Percentiles rank a stretch among this genome's conserved stretches.
Conservation (phyloP, 2,888 invertebrate species). For the Amorpha juglandis region DNA sequence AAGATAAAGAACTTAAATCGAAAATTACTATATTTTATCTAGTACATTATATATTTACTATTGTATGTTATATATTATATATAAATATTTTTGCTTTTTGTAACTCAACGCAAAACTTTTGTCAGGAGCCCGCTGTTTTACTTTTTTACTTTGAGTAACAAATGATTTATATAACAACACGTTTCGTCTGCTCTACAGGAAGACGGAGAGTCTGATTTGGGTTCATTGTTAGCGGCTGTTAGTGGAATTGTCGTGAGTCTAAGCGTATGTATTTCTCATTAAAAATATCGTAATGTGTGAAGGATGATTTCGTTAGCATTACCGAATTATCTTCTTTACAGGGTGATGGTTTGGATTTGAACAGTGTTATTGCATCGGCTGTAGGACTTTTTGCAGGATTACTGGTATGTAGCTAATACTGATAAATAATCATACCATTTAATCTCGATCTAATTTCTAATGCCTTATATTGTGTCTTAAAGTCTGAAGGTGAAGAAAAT, state of each 20-base stretch:
- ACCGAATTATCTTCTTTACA: conserved; percentile 44
- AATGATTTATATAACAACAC: neutral
- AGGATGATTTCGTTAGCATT: neutral
- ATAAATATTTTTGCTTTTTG: too few species aligned
- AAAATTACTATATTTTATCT: too few species aligned
- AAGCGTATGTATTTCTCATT: conserved; percentile 65
- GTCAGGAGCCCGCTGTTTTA: neutral
- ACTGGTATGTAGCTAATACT: conserved; percentile 57
- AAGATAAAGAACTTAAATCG: too few species aligned
- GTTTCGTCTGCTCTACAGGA: conserved; percentile 51
- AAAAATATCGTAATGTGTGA: neutral
- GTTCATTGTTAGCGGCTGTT: conserved; percentile 72
- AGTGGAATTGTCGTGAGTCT: conserved; percentile 74
- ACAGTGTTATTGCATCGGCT: conserved; percentile 70
- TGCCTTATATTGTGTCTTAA: conserved; percentile 33
- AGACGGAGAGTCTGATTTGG: conserved; percentile 77
- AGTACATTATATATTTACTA: too few species aligned
- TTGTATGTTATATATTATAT: too few species aligned
- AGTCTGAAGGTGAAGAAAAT: conserved; percentile 77
- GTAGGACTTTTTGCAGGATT: conserved; percentile 76
- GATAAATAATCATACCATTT: neutral
- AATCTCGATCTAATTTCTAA: conserved; percentile 14
- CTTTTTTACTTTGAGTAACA: neutral
- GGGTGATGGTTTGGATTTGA: conserved; percentile 79
- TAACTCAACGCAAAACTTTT: too few species aligned